phyloP scores from a whole-genome alignment of 1,140 invertebrate genomes.

The Macrotrachela quadricornifera region DNA sequence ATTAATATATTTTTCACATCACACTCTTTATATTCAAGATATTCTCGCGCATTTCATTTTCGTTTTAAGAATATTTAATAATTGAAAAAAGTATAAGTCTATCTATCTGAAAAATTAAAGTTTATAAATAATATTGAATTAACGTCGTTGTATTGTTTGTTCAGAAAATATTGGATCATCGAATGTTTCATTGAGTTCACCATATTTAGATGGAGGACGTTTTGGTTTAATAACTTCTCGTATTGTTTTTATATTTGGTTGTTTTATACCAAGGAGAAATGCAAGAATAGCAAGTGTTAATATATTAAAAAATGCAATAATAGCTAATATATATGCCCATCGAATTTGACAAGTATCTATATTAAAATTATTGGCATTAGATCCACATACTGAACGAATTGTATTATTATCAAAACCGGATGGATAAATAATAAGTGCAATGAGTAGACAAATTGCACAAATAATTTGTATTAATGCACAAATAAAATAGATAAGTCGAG shows the following conservation, averaged over 20 bases:
- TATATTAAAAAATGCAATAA: constrained; percentile 71
- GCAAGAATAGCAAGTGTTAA: constrained; percentile 65
- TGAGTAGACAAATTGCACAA: constrained; percentile 37
- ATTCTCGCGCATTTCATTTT: too few species aligned
- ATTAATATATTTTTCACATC: too few species aligned
- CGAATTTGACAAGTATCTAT: constrained; percentile 61
- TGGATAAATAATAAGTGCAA: constrained; percentile 51
- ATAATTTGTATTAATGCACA: constrained; percentile 70
- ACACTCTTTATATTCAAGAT: too few species aligned
- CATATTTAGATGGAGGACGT: too few species aligned
- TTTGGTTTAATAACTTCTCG: too few species aligned
- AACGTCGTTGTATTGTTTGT: too few species aligned
- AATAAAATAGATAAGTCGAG: constrained; percentile 69
- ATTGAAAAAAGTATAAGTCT: too few species aligned
- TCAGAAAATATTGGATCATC: too few species aligned
- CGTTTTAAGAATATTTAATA: too few species aligned
- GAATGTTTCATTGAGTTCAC: too few species aligned
- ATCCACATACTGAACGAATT: constrained; percentile 63
- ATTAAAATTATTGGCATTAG: constrained; percentile 48
- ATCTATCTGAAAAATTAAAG: too few species aligned
- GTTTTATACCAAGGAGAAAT: constrained; percentile 62
- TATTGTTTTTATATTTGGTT: constrained; percentile 11
- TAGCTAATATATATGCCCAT: constrained; percentile 80
- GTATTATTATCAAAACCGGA: constrained; percentile 64
- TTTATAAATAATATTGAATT: too few species aligned